Conservation (phyloP, 2,797 vertebrate species). For the Hippoglossus hippoglossus region DNA sequence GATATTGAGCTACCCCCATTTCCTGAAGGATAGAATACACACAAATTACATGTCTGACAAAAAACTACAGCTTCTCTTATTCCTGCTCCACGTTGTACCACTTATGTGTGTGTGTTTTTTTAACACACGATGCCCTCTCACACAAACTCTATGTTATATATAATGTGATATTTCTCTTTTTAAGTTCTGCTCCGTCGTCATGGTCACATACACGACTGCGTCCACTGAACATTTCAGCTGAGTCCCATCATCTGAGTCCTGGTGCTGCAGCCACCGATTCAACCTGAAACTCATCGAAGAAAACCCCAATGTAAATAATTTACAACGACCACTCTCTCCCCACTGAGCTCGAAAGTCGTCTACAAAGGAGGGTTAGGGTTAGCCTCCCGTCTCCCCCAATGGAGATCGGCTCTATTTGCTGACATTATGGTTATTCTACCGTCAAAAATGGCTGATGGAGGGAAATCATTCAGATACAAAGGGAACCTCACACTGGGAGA, state of each 20-base stretch:
- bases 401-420: constrained; percentile 18
- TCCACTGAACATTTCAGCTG: constrained; percentile 30
- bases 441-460: constrained; percentile 2
- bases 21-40: constrained; percentile 28
- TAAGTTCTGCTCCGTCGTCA: neutral
- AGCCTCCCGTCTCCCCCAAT: constrained; percentile 1
- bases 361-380: constrained; percentile 9
- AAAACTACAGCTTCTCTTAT: constrained; percentile 21
- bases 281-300: constrained; percentile 15
- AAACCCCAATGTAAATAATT: constrained; percentile 38
- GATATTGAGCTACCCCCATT: constrained; percentile 53
- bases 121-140: constrained; percentile 1
- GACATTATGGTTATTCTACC: constrained; percentile 32
- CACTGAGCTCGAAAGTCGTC: constrained; percentile 8
- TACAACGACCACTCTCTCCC: constrained; percentile 25
- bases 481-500: constrained; percentile 17
- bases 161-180: constrained; percentile 1
- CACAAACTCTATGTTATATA: neutral
- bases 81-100: neutral
- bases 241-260: neutral
- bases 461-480: constrained; percentile 20
- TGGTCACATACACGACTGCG: constrained; percentile 17
- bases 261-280: constrained; percentile 18
- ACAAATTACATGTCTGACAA: constrained; percentile 27
- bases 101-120: neutral